phyloP scores from a whole-genome alignment of 1,140 invertebrate genomes.

The Drosophila arizonae region DNA sequence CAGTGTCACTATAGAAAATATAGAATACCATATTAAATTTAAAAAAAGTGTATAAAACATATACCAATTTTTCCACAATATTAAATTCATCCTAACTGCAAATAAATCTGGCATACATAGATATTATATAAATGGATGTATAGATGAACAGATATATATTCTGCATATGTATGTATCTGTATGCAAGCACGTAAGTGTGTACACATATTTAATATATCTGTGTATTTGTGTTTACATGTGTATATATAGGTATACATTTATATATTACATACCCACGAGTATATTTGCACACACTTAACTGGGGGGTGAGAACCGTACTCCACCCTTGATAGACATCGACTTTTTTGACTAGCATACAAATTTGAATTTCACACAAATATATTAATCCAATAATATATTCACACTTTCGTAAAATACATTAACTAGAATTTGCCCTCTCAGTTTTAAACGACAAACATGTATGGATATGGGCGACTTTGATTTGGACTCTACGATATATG shows the following conservation, averaged over 20 bases:
- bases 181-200: not conserved
- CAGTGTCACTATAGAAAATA: not conserved
- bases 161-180: not conserved
- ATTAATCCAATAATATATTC: not conserved
- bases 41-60: not conserved
- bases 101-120: too few relatives aligned
- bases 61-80: too few relatives aligned
- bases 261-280: too few relatives aligned
- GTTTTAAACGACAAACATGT: not conserved
- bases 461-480: not conserved
- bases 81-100: too few relatives aligned
- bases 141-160: not conserved
- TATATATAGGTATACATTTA: not conserved
- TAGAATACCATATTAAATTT: not conserved
- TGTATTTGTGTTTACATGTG: not conserved
- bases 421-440: too few relatives aligned
- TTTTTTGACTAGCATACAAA: not conserved
- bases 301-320: not conserved
- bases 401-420: not conserved
- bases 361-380: not conserved
- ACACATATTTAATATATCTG: not conserved
- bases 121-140: not conserved
- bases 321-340: not conserved
- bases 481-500: too few relatives aligned
- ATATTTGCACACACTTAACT: not conserved